Evolutionary conservation across 92 coral and sea anemone species (phyloP), one percentile per base, ranked within the genome.

Genomic region (Epizoanthus scotinus): DNA sequence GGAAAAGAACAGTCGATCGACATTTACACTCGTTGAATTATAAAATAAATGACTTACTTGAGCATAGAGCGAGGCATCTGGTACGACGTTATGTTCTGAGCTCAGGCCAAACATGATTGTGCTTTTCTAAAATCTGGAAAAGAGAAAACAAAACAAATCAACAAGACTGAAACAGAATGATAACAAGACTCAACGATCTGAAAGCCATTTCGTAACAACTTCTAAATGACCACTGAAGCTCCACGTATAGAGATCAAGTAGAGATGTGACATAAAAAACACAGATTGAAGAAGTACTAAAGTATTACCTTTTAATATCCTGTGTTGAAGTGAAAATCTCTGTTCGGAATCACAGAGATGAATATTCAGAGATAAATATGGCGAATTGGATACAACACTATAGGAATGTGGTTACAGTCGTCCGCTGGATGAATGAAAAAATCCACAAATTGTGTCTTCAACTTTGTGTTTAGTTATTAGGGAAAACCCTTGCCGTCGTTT

Each of bases 41-140:
- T 47, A 10, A 47, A 47, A 29, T 19, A 50, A 21, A 20, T 12
- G 24, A 49, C 94, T 85, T 87, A 96, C 99, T 78, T 96, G 99
- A 18, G 94, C 94, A 79, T 96, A 96, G 2, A 96, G 92, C 8
- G 98, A 89, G 12, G 99, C 92, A 62, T 96, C 99, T 8, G 99
- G 99, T 0, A 96, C 99, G 36, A 96, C 99, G 65, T 93, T 93
- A 53, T 90, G 88, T 67, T 93, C 97, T 53, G 91, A 83, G 65
- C 85, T 78, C 9, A 91, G 88, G 21, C 97, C 92, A 84, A 90
- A 93, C 97, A 93, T 93, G 40, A 58, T 89, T 61, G 82, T 50
- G 55, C 67, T 82, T 86, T 38, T 47, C 6, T 26, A 14, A 28
- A 84, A 82, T 60, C 85, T 77, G 52, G 36, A 70, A 70, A 47